Percentiles rank a stretch among this genome's conserved stretches.
These are phyloP conservation scores for Peromyscus nudipes DNA, from an alignment of 2,797 vertebrate species.

Conservation along the genomic window DNA sequence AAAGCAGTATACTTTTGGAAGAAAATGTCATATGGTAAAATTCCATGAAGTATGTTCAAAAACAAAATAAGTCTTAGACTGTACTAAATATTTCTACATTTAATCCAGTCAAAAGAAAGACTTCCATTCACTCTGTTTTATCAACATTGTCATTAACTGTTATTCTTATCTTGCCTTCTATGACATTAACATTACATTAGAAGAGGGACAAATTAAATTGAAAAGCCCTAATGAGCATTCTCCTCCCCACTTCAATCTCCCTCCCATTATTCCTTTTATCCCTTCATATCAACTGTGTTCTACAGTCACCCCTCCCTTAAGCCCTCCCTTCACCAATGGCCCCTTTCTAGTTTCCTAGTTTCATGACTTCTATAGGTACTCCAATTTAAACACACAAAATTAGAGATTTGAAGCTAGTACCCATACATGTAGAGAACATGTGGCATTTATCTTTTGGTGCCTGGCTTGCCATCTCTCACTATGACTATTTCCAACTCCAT, in stretches of 20 bases:
- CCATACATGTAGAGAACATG: background rate
- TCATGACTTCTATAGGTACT: background rate
- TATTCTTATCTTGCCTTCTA: slow-evolving; percentile 61
- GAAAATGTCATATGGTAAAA: slow-evolving; percentile 46
- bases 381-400: background rate
- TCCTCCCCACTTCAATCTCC: background rate
- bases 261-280: background rate
- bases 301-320: background rate
- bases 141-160: slow-evolving; percentile 45
- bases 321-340: background rate
- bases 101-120: slow-evolving; percentile 39
- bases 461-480: background rate
- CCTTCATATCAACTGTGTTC: background rate
- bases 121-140: slow-evolving; percentile 37
- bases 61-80: slow-evolving; percentile 32
- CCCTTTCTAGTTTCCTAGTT: background rate
- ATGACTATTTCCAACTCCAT: background rate
- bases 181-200: slow-evolving; percentile 14
- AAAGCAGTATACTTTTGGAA: slow-evolving; percentile 49
- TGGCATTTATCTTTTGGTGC: background rate
- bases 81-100: slow-evolving; percentile 35
- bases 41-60: slow-evolving; percentile 59
- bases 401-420: background rate
- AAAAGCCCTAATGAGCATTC: slow-evolving; percentile 3
- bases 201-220: slow-evolving; percentile 50